phyloP scores from a whole-genome alignment of 2,888 invertebrate species.

The Abrostola triplasia region DNA sequence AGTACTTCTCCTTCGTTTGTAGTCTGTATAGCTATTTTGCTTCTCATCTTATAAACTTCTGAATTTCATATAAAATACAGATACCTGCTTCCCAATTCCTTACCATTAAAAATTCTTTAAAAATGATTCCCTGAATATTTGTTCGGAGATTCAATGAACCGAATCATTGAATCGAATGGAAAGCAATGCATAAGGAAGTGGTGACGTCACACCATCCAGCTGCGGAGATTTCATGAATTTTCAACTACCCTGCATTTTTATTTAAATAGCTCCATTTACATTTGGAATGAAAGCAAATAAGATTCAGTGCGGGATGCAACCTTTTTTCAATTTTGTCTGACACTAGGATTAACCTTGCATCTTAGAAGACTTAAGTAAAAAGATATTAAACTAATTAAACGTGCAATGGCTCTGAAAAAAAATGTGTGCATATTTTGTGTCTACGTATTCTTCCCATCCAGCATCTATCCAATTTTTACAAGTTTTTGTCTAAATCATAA shows the following conservation, averaged over 20 bases:
- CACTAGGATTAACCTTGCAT: not conserved
- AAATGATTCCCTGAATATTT: constrained; percentile 22
- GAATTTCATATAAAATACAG: not conserved
- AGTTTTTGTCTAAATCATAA: no score
- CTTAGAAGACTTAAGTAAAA: not conserved
- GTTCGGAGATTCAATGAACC: constrained; percentile 45
- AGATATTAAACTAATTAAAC: no score
- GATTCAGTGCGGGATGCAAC: constrained; percentile 23
- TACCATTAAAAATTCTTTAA: constrained; percentile 14
- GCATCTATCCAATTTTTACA: no score
- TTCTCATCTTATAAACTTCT: no score
- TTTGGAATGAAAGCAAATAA: constrained; percentile 24
- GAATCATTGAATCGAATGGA: constrained; percentile 56
- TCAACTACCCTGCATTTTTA: constrained; percentile 61
- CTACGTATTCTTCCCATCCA: no score
- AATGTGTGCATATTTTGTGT: no score
- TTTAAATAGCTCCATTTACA: constrained; percentile 62
- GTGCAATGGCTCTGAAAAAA: no score
- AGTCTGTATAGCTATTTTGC: no score
- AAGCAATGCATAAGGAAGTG: constrained; percentile 67
- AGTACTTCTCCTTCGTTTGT: no score
- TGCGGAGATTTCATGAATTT: constrained; percentile 63
- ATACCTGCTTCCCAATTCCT: no score
- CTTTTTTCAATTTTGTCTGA: not conserved
- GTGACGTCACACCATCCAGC: constrained; percentile 36